Evolutionary conservation across 2,797 vertebrate genomes (phyloP).

Genomic region (Erithacus rubecula): DNA sequence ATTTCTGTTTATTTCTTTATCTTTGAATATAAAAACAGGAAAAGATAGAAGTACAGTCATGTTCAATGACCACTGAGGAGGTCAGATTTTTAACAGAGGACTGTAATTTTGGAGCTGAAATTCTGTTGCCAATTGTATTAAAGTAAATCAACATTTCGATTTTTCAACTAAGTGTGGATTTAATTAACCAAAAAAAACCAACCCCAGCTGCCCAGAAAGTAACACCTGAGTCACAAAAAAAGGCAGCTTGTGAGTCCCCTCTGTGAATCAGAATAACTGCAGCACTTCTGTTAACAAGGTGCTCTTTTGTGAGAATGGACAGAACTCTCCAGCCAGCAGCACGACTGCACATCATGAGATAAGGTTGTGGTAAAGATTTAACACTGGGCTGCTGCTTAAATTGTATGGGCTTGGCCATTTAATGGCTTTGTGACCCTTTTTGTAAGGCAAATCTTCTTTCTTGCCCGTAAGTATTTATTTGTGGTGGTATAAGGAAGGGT

Average conservation of each 20-base stretch:
- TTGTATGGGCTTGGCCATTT: background rate
- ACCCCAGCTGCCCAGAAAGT: background rate
- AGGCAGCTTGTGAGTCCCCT: background rate
- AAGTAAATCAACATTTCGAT: background rate
- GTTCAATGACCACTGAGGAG: background rate
- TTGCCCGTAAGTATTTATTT: background rate
- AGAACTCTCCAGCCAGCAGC: background rate
- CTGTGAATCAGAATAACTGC: background rate
- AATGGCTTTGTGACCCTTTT: background rate
- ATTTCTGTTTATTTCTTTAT: background rate
- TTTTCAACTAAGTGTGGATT: background rate
- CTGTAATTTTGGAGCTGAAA: background rate
- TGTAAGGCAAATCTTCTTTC: background rate
- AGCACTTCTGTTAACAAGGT: background rate
- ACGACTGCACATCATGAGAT: rapidly evolving
- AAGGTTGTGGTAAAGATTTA: background rate
- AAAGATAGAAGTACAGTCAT: background rate
- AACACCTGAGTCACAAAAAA: background rate
- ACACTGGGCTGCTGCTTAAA: background rate
- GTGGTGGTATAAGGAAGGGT: background rate
- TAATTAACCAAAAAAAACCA: background rate
- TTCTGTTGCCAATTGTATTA: background rate
- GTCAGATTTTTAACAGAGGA: background rate
- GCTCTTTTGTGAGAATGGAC: background rate
- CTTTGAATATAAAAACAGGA: background rate